A percentile compares a stretch with the other conserved stretches of the same genome.
These are phyloP conservation scores for Rutilus rutilus DNA, from an alignment of 2,113 vertebrate species.

Conservation along the genomic window DNA sequence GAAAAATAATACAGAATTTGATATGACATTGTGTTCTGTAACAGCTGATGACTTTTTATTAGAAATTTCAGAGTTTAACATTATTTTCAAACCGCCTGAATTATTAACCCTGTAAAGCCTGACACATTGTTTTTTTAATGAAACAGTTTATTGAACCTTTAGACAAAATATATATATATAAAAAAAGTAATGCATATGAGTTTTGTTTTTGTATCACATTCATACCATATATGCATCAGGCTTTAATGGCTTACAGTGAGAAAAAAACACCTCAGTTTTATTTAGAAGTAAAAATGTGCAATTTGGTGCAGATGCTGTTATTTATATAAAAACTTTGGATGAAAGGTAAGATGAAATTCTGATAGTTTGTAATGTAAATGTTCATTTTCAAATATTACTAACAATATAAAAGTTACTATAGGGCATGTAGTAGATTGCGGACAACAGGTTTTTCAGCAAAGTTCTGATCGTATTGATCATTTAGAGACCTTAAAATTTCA, in stretches of 20 bases:
- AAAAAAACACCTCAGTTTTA: not conserved
- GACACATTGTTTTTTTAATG: not conserved
- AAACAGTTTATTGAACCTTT: not conserved
- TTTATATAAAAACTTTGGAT: not conserved
- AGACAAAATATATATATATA: not conserved
- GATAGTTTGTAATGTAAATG: not conserved
- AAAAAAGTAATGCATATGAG: not conserved
- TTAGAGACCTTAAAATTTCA: not conserved
- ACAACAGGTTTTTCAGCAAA: no score
- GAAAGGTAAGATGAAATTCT: not conserved
- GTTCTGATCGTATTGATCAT: not conserved
- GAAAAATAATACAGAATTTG: not conserved
- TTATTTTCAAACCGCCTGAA: not conserved
- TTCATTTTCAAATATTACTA: no score
- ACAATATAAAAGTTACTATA: no score
- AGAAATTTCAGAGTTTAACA: slow-evolving; percentile 21
- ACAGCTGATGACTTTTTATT: slow-evolving; percentile 11
- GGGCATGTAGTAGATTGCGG: no score
- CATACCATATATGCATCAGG: no score
- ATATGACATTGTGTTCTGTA: slow-evolving; percentile 1
- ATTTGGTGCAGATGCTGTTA: not conserved
- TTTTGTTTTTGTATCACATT: no score
- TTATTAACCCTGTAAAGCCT: not conserved
- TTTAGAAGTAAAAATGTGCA: not conserved
- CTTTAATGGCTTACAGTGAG: no score